These are phyloP conservation scores for Staurois parvus DNA, from an alignment of 2,797 vertebrate genomes.

Conservation along the genomic window DNA sequence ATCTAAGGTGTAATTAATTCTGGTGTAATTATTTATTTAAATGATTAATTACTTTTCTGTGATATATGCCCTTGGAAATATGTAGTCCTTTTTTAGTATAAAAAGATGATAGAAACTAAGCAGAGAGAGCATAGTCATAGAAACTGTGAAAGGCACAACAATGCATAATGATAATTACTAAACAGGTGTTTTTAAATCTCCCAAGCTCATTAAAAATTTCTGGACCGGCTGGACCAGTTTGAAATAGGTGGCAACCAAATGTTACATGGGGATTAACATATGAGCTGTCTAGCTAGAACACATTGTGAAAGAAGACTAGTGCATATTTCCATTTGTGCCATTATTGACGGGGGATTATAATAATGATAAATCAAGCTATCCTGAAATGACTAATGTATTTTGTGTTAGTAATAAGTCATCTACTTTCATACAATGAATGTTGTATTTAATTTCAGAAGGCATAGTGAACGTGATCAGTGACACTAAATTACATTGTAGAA, in stretches of 20 bases:
- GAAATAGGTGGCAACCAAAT: constrained; percentile 45
- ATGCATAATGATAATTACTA: constrained; percentile 43
- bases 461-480: no score
- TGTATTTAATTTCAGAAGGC: no score
- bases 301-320: not conserved
- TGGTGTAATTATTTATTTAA: no score
- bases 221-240: constrained; percentile 55
- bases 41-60: no score
- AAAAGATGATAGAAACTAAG: not conserved
- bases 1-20: no score
- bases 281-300: constrained; percentile 12
- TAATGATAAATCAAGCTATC: not conserved
- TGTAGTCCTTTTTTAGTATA: not conserved
- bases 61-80: not conserved
- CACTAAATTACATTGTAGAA: no score
- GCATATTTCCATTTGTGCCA: not conserved
- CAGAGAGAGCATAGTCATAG: not conserved
- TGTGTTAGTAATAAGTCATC: no score
- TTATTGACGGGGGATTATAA: not conserved
- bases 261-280: constrained; percentile 24
- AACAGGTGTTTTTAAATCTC: constrained; percentile 44
- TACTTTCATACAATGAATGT: no score
- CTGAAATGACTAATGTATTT: not conserved
- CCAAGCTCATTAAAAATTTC: constrained; percentile 51
- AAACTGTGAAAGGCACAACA: constrained; percentile 17